Base-by-base conservation (phyloP, 1,140 invertebrate genomes). In the Anoplolepis gracilipes region DNA sequence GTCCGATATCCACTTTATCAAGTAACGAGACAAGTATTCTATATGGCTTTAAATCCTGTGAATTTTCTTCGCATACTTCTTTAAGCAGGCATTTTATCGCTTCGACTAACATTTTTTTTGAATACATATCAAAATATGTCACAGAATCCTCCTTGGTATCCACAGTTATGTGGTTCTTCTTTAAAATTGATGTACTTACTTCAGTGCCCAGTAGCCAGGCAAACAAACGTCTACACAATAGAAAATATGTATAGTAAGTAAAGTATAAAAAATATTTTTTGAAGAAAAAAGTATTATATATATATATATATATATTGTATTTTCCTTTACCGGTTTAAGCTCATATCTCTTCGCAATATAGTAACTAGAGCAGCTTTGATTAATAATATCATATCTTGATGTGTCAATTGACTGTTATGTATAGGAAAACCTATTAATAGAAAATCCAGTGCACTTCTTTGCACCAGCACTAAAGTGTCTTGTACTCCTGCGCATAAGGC, bases 1-100 rank as follows among this genome's bases (percentile, higher is more conserved):
- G 96, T 13, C 98, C 98, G 77, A 99, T 98, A 94, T 99, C 98
- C 55, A 97, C 97, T 93, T 98, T 98, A 93, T 99, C 98, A 30
- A 99, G 95, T 42, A 99, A 95, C 53, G 98, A 98, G 8, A 98
- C 97, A 79, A 99, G 95, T 70, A 99, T 96, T 87, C 98, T 96
- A 93, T 98, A 99, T 6, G 98, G 97, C 92, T 97, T 97, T 33
- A 98, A 94, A 92, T 98, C 97, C 78, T 96, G 95, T 16, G 96
- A 96, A 78, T 95, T 94, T 87, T 96, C 95, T 16, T 96, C 94
- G 69, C 96, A 95, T 59, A 96, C 96, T 73, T 95, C 94, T 89
- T 96, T 96, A 39, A 97, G 89, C 30, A 96, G 96, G 28, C 95
- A 95, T 87, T 96, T 96, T 49, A 97, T 95, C 2, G 96, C 96